Percentiles rank a stretch among this genome's conserved stretches.
phyloP scores from a whole-genome alignment of 2,888 invertebrate genomes.

The Ceraclea dissimilis region DNA sequence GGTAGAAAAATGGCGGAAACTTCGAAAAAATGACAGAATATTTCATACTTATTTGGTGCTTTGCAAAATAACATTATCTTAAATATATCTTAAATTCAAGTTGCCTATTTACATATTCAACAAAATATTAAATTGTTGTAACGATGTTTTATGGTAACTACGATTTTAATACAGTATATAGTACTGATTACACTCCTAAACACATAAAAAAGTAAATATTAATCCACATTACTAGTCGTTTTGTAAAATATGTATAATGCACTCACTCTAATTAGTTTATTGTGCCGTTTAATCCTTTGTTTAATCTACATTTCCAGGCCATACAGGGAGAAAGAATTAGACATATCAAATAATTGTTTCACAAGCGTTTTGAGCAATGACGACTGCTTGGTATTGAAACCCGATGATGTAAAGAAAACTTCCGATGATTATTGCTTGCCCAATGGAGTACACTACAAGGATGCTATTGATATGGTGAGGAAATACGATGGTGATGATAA shows the following conservation, averaged over 20 bases:
- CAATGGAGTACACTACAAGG: not conserved
- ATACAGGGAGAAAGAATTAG: not conserved
- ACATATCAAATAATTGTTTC: not conserved
- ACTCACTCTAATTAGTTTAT: too few relatives aligned
- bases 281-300: too few relatives aligned
- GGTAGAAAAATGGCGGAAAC: too few relatives aligned
- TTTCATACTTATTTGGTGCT: too few relatives aligned
- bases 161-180: not conserved
- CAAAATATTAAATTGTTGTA: too few relatives aligned
- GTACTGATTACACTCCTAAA: not conserved
- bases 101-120: too few relatives aligned
- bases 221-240: not conserved
- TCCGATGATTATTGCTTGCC: not conserved
- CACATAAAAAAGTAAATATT: not conserved
- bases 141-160: not conserved
- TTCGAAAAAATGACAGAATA: too few relatives aligned
- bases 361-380: not conserved
- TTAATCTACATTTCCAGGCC: not conserved
- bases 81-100: too few relatives aligned
- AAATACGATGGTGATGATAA: not conserved
- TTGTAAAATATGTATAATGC: not conserved
- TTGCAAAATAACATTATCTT: too few relatives aligned
- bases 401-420: not conserved
- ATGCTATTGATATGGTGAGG: not conserved
- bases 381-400: not conserved